These are phyloP conservation scores for Pholis gunnellus DNA, from an alignment of 2,113 vertebrate species.

Conservation along the genomic window DNA sequence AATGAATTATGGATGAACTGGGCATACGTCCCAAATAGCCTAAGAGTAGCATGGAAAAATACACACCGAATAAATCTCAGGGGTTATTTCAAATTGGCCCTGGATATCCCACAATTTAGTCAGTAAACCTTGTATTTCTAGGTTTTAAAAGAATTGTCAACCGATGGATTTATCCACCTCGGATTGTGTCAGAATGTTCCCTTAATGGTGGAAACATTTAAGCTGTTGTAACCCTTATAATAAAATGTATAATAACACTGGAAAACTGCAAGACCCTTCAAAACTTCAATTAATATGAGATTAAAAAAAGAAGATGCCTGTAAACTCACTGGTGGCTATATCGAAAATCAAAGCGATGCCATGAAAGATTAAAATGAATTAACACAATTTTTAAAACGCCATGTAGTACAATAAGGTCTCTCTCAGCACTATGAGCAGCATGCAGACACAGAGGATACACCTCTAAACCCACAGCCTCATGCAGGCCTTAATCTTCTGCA, in stretches of 20 bases:
- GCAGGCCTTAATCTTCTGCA: constrained; percentile 54
- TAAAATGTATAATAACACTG: background rate
- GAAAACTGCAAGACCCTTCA: background rate
- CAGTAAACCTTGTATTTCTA: constrained; percentile 40
- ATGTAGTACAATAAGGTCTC: background rate
- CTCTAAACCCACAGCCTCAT: constrained; percentile 43
- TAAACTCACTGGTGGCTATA: background rate
- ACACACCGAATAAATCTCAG: constrained; percentile 68
- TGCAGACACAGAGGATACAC: constrained; percentile 42
- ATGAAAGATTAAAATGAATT: background rate
- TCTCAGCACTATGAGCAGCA: constrained; percentile 5
- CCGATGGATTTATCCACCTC: background rate
- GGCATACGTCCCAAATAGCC: constrained; percentile 93
- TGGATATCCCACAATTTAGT: constrained; percentile 83
- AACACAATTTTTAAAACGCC: background rate
- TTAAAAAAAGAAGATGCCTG: background rate
- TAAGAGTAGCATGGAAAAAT: constrained; percentile 88
- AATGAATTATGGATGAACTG: constrained; percentile 99
- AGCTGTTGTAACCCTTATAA: background rate
- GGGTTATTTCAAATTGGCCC: constrained; percentile 84
- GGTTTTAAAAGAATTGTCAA: constrained; percentile 6
- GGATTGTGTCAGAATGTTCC: background rate
- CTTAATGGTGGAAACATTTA: background rate
- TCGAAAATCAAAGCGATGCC: background rate
- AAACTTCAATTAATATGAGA: background rate